These are phyloP conservation scores for Seriola quinqueradiata DNA, from an alignment of 2,113 vertebrate genomes.

Conservation along the genomic window DNA sequence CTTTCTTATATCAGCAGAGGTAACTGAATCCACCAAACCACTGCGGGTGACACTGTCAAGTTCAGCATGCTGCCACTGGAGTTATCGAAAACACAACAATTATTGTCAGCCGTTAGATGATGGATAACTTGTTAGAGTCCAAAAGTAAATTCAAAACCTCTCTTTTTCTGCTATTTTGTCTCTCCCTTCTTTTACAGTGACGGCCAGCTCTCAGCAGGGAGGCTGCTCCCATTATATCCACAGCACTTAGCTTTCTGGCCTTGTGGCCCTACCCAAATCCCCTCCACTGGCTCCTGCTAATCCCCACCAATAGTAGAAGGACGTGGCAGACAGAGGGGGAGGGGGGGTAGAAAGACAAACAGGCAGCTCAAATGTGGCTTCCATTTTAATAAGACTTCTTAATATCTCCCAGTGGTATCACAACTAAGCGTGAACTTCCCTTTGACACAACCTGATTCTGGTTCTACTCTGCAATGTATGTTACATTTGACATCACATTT, in stretches of 20 bases:
- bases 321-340: conserved; percentile 57
- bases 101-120: not conserved
- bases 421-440: conserved; percentile 47
- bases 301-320: conserved; percentile 69
- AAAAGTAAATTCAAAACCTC: conserved; percentile 11
- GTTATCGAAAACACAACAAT: not conserved
- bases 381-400: conserved; percentile 65
- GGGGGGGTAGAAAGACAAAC: conserved; percentile 65
- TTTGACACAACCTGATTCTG: conserved; percentile 28
- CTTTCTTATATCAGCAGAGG: not conserved
- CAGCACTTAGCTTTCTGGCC: conserved; percentile 80
- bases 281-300: conserved; percentile 72
- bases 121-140: not conserved
- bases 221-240: conserved; percentile 72
- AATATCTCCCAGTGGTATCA: conserved; percentile 59
- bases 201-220: conserved; percentile 69
- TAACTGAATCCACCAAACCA: conserved; percentile 8
- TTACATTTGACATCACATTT: conserved; percentile 35
- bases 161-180: conserved; percentile 24
- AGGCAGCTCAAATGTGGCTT: conserved; percentile 68
- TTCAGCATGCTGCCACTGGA: not conserved
- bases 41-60: not conserved
- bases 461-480: conserved; percentile 22
- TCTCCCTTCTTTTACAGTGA: conserved; percentile 24
- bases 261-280: conserved; percentile 75